phyloP scores from a whole-genome alignment of 2,797 vertebrate species.

The Artibeus jamaicensis region DNA sequence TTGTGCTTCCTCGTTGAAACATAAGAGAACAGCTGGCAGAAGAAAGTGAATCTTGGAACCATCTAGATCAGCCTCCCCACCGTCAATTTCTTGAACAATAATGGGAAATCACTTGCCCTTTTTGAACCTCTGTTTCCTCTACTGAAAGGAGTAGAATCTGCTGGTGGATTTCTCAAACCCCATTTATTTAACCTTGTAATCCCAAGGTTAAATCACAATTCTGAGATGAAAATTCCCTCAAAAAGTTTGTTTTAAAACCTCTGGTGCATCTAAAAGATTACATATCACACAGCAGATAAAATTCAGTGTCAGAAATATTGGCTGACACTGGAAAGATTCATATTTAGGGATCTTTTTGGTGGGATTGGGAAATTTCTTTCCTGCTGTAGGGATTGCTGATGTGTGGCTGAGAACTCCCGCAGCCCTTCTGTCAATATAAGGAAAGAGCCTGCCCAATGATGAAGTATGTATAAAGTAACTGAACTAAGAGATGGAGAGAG shows the following conservation, averaged over 20 bases:
- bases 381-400: not conserved
- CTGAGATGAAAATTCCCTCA: not conserved
- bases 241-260: not conserved
- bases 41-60: not conserved
- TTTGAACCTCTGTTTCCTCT: not conserved
- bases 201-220: too few species aligned
- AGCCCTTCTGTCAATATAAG: not conserved
- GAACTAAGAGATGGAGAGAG: not conserved
- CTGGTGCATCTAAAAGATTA: not conserved
- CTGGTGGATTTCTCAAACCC: not conserved
- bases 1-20: not conserved
- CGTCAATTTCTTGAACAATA: not conserved
- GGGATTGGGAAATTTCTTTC: not conserved
- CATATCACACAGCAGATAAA: not conserved
- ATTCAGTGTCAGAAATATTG: not conserved
- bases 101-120: not conserved
- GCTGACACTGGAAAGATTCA: not conserved
- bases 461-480: not conserved
- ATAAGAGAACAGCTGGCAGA: not conserved
- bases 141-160: not conserved
- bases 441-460: not conserved
- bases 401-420: not conserved
- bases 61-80: not conserved
- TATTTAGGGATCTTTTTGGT: not conserved
- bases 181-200: not conserved